phyloP scores from a whole-genome alignment of 2,888 invertebrate species.

The Tethea ocularis region DNA sequence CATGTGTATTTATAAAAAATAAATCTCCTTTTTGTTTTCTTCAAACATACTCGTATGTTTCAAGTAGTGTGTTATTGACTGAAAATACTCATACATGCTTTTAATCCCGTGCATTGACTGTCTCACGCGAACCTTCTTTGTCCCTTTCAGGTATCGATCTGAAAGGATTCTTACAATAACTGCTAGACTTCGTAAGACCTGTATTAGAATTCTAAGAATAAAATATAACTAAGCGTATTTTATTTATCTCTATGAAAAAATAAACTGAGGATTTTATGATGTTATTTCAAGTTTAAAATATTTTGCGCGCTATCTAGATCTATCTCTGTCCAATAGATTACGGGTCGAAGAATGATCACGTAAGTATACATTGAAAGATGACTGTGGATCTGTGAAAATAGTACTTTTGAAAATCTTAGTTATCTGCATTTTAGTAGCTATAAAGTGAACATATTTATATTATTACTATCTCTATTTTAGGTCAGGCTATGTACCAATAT shows the following conservation, averaged over 20 bases:
- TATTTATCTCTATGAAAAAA: background rate
- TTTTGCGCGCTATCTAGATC: background rate
- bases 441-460: no score
- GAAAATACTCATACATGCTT: background rate
- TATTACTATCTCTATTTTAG: no score
- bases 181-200: background rate
- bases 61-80: background rate
- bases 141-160: background rate
- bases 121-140: background rate
- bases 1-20: no score
- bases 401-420: background rate
- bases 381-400: background rate
- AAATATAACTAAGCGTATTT: background rate
- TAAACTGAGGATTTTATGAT: background rate
- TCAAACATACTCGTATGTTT: background rate
- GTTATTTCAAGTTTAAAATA: conserved; percentile 2
- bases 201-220: background rate
- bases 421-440: background rate
- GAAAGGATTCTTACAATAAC: conserved; percentile 1
- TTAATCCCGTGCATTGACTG: background rate
- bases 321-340: conserved; percentile 6
- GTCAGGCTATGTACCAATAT: no score
- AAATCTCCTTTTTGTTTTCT: background rate
- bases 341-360: background rate
- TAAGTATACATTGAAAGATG: conserved; percentile 5